Conservation (phyloP, 2,797 vertebrate species). For the Eulemur coronatus region DNA sequence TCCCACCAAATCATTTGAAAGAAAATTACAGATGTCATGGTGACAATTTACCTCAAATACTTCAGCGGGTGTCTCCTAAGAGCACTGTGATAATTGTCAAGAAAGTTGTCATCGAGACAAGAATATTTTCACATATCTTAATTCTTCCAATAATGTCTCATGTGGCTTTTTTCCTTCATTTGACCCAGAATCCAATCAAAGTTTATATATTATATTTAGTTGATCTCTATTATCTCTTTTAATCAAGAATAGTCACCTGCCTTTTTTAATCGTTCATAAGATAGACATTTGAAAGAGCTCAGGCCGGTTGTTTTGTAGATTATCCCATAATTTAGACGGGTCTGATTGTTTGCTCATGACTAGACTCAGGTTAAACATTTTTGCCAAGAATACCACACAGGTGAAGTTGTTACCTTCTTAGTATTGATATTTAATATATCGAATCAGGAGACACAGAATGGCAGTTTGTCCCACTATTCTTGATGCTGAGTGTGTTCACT, state of each 20-base stretch:
- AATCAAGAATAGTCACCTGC: not conserved
- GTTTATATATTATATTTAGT: not conserved
- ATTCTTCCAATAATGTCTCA: not conserved
- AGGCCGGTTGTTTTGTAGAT: not conserved
- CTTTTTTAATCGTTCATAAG: not conserved
- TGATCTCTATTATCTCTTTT: not conserved
- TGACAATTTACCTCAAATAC: not conserved
- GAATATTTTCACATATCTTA: not conserved
- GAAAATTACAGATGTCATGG: not conserved
- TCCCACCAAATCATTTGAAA: not conserved
- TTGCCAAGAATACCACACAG: not conserved
- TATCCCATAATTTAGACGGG: not conserved
- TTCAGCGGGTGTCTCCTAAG: not conserved
- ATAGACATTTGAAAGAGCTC: not conserved
- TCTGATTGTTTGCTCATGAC: not conserved
- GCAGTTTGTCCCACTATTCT: not conserved
- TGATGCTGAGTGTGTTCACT: not conserved
- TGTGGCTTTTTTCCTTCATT: not conserved
- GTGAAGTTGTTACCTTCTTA: not conserved
- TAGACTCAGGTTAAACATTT: not conserved
- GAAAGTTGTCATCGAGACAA: not conserved
- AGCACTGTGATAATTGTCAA: not conserved
- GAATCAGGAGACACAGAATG: not conserved
- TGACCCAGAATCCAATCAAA: not conserved
- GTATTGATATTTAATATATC: not conserved